These are phyloP conservation scores for Pseudolycoriella hygida DNA, from an alignment of 2,888 invertebrate species.

Conservation along the genomic window DNA sequence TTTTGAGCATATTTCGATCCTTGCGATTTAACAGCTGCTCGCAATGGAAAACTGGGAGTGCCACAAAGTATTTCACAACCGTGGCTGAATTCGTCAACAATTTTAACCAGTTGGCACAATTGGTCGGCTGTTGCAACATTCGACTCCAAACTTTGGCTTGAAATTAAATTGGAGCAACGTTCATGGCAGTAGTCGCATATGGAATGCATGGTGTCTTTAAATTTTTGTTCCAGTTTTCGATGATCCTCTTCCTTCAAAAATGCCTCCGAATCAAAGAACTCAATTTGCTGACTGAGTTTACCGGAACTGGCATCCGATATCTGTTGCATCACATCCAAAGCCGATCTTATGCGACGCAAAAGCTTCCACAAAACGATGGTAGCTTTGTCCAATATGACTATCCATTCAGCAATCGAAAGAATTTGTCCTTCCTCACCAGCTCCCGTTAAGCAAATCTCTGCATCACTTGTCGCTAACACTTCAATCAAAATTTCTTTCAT, in stretches of 20 bases:
- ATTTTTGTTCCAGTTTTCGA: conserved; percentile 44
- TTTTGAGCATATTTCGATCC: conserved; percentile 79
- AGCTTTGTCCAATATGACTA: conserved; percentile 44
- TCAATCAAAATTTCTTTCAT: conserved; percentile 82
- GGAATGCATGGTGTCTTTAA: conserved; percentile 60
- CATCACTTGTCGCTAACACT: conserved; percentile 37
- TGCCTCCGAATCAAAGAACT: conserved; percentile 37
- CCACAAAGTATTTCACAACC: conserved; percentile 61
- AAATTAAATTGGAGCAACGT: conserved; percentile 73
- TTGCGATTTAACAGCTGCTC: conserved; percentile 69
- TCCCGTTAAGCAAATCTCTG: conserved; percentile 35
- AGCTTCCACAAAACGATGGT: conserved; percentile 47
- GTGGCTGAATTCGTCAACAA: conserved; percentile 62
- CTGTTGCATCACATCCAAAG: conserved; percentile 60
- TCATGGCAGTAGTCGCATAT: conserved; percentile 88
- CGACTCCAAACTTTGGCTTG: conserved; percentile 54
- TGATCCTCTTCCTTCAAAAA: conserved; percentile 55
- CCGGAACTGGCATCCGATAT: conserved; percentile 51
- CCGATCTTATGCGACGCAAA: conserved; percentile 53
- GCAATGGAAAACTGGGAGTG: conserved; percentile 57
- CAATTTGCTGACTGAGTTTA: conserved; percentile 33
- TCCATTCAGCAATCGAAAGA: conserved; percentile 50
- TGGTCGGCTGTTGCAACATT: conserved; percentile 53
- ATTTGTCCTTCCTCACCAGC: conserved; percentile 31
- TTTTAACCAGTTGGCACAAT: conserved; percentile 54